A percentile compares a stretch with the other conserved stretches of the same genome.
These are phyloP conservation scores for Tetragonisca angustula DNA, from an alignment of 2,888 invertebrate species.

Conservation along the genomic window DNA sequence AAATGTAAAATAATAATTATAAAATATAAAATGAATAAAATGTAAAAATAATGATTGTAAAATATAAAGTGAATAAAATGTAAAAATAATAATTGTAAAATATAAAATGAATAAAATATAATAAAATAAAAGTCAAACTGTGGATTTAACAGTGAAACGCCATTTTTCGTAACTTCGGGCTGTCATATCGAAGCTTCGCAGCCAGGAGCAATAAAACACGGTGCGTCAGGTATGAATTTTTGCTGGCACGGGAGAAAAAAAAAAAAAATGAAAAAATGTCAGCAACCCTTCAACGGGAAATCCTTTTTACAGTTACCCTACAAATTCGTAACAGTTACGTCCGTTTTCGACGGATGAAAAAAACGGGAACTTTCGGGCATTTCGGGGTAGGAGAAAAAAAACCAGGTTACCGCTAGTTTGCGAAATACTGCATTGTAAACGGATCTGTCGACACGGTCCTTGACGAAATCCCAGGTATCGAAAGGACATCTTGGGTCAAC, in stretches of 20 bases:
- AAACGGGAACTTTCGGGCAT: constrained; percentile 72
- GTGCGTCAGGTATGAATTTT: constrained; percentile 32
- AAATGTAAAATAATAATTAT: too few relatives aligned
- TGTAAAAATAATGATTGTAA: too few relatives aligned
- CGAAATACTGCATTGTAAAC: constrained; percentile 65
- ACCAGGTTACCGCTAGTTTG: constrained; percentile 72
- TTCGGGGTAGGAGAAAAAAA: constrained; percentile 40
- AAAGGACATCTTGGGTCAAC: constrained; percentile 19
- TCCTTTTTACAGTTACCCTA: constrained; percentile 67
- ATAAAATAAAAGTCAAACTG: too few relatives aligned
- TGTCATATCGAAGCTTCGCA: background rate
- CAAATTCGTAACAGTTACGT: constrained; percentile 64
- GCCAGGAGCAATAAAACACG: constrained; percentile 11
- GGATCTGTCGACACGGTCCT: constrained; percentile 64
- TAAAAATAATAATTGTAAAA: too few relatives aligned
- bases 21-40: too few relatives aligned
- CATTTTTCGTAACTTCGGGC: background rate
- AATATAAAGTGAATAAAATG: too few relatives aligned
- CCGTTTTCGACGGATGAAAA: constrained; percentile 56
- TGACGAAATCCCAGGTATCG: constrained; percentile 28
- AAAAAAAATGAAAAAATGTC: constrained; percentile 32
- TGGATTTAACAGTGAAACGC: too few relatives aligned
- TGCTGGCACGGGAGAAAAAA: background rate
- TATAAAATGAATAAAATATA: too few relatives aligned
- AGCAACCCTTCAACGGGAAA: constrained; percentile 56